A percentile compares a stretch with the other conserved stretches of the same genome.
phyloP scores from a whole-genome alignment of 2,888 invertebrate genomes.

The Drymonia ruficornis region DNA sequence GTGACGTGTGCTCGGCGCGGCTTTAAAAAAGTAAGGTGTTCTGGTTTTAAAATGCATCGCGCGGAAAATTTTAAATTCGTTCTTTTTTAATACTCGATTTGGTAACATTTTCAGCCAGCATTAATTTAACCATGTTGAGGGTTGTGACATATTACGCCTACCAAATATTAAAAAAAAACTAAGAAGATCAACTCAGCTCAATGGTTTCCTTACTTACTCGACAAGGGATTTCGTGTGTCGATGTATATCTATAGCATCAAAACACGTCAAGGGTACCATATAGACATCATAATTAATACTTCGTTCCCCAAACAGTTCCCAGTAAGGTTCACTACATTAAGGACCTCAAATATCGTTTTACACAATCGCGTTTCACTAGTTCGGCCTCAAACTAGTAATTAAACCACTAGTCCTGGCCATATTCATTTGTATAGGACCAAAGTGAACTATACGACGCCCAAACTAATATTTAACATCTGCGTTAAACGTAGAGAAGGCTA shows the following conservation, averaged over 20 bases:
- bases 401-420: neutral
- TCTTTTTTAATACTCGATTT: neutral
- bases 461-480: neutral
- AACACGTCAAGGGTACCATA: no score
- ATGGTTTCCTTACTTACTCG: no score
- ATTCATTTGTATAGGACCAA: slow-evolving; percentile 2
- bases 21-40: neutral
- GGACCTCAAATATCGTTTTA: neutral
- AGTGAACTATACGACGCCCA: neutral
- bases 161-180: no score
- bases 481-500: neutral
- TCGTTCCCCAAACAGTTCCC: neutral
- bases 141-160: no score
- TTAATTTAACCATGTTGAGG: no score
- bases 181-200: no score
- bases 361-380: neutral
- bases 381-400: neutral
- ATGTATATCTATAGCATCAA: no score
- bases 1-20: neutral
- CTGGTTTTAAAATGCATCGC: slow-evolving; percentile 2
- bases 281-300: neutral
- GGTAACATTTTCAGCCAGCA: neutral
- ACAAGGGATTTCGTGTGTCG: no score
- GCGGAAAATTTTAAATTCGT: neutral
- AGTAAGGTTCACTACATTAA: neutral